phyloP scores from a whole-genome alignment of 2,113 vertebrate species.

The Psettodes erumei region DNA sequence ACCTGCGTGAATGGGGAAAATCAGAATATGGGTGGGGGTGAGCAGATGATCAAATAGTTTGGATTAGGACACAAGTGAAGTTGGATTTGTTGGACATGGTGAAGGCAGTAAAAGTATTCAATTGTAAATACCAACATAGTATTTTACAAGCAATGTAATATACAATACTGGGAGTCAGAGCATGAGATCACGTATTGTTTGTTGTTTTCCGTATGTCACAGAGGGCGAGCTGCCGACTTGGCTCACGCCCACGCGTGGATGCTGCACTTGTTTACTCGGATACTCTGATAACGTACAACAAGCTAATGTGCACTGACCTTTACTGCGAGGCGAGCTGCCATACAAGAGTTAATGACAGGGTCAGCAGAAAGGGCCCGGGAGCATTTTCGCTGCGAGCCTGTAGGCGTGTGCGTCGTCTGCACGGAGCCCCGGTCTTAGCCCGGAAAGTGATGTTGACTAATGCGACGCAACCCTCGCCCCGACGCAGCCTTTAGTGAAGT shows the following conservation, averaged over 20 bases:
- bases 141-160: background rate
- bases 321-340: constrained; percentile 1
- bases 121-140: background rate
- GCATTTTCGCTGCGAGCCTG: background rate
- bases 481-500: constrained; percentile 1
- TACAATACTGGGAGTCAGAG: background rate
- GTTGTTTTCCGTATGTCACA: constrained; percentile 4
- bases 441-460: background rate
- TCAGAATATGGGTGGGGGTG: too few species aligned
- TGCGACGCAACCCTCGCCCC: constrained; percentile 1
- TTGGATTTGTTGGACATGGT: background rate
- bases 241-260: background rate
- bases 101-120: background rate
- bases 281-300: constrained; percentile 30
- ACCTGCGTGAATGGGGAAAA: too few species aligned
- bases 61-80: background rate
- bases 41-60: background rate
- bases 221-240: constrained; percentile 11
- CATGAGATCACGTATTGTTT: constrained; percentile 16
- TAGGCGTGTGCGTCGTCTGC: background rate
- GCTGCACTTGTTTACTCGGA: constrained; percentile 33
- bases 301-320: background rate
- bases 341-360: constrained; percentile 20
- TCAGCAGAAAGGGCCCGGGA: constrained; percentile 8
- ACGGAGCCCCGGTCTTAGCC: constrained; percentile 1